Evolutionary conservation across 2,113 vertebrate genomes (phyloP).

Genomic region (Eurypyga helias): DNA sequence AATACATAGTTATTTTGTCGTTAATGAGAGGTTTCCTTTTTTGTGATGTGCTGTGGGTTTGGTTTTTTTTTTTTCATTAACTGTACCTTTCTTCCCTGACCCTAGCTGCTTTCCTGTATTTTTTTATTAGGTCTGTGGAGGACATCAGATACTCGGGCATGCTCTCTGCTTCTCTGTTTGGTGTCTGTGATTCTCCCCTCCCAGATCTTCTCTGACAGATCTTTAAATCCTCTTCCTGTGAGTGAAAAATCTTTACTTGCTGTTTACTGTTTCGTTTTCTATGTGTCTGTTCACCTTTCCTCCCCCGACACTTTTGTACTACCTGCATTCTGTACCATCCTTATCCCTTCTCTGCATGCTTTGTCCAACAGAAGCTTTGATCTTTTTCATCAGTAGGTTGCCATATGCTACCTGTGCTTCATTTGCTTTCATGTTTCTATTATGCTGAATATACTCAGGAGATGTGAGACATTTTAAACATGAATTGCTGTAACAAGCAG

Average conservation of each 20-base stretch:
- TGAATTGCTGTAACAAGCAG: neutral
- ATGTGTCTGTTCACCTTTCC: neutral
- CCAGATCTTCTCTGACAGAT: slow-evolving; percentile 23
- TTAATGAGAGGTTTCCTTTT: neutral
- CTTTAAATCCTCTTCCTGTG: slow-evolving; percentile 53
- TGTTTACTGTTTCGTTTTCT: slow-evolving; percentile 9
- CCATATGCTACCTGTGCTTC: neutral
- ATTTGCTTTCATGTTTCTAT: neutral
- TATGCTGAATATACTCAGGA: neutral
- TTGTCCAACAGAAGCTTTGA: slow-evolving; percentile 19
- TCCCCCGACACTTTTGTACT: neutral
- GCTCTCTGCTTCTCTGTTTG: slow-evolving; percentile 9
- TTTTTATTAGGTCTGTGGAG: slow-evolving; percentile 28
- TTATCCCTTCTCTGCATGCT: neutral
- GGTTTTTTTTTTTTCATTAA: neutral
- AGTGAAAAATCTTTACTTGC: slow-evolving; percentile 27
- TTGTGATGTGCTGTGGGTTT: neutral
- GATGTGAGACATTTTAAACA: neutral
- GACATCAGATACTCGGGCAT: neutral
- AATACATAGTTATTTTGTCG: neutral
- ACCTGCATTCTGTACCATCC: neutral
- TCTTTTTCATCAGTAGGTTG: neutral
- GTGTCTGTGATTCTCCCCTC: neutral
- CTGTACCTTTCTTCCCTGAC: neutral
- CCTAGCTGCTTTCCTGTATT: slow-evolving; percentile 11